Conservation (phyloP, 2,888 invertebrate genomes). For the Clusia tigrina region DNA sequence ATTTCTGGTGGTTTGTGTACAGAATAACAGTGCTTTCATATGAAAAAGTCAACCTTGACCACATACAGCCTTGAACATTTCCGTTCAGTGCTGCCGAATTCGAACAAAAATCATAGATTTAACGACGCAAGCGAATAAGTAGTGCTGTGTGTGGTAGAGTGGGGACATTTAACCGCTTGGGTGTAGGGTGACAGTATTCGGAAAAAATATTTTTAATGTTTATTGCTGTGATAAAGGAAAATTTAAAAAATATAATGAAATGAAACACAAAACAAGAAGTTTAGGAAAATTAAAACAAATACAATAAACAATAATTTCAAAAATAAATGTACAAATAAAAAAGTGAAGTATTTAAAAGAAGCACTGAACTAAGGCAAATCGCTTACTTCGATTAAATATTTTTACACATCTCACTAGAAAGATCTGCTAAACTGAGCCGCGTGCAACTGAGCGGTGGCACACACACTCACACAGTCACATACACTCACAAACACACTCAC, state of each 20-base stretch:
- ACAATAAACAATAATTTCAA: constrained; percentile 11
- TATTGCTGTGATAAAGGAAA: constrained; percentile 50
- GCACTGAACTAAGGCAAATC: neutral
- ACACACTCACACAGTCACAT: neutral
- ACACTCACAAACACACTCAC: constrained; percentile 18
- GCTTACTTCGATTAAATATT: constrained; percentile 23
- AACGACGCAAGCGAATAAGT: no score
- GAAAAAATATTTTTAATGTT: no score
- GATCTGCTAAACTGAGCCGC: constrained; percentile 10
- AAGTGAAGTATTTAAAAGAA: constrained; percentile 3
- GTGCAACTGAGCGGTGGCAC: neutral
- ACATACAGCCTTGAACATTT: no score
- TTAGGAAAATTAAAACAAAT: constrained; percentile 16
- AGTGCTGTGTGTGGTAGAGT: no score
- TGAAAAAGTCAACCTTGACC: no score
- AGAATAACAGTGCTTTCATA: no score
- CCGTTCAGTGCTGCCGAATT: no score
- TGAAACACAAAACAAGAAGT: constrained; percentile 18
- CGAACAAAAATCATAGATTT: no score
- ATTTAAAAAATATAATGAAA: constrained; percentile 38
- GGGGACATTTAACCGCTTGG: no score
- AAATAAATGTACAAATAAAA: neutral
- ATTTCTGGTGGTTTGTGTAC: no score
- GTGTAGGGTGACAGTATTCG: no score
- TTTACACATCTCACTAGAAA: constrained; percentile 11